A percentile compares a stretch with the other conserved stretches of the same genome.
These are phyloP conservation scores for Zaprionus lachaisei DNA, from an alignment of 1,140 invertebrate genomes.

Conservation along the genomic window DNA sequence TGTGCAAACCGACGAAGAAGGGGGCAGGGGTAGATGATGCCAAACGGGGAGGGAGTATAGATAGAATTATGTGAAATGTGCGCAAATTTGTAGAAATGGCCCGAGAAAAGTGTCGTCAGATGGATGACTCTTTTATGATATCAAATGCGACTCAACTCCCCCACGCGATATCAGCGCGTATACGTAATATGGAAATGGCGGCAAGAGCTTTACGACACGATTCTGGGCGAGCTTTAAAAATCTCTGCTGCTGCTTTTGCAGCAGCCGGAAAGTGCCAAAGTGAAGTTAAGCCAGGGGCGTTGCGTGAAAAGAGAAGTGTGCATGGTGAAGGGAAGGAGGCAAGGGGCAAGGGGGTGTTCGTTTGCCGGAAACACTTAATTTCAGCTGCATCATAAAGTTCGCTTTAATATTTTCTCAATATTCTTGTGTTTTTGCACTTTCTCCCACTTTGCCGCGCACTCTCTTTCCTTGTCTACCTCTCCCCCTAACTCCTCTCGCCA, in stretches of 20 bases:
- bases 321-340: background rate
- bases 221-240: slow-evolving; percentile 17
- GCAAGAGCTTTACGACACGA: slow-evolving; percentile 22
- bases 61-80: slow-evolving; percentile 56
- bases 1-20: slow-evolving; percentile 43
- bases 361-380: slow-evolving; percentile 35
- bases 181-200: slow-evolving; percentile 11
- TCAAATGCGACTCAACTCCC: slow-evolving; percentile 18
- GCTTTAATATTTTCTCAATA: slow-evolving; percentile 13
- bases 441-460: background rate
- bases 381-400: slow-evolving; percentile 41
- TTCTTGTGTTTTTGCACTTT: background rate
- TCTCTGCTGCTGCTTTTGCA: background rate
- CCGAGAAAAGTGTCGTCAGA: slow-evolving; percentile 46
- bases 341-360: background rate
- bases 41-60: slow-evolving; percentile 18
- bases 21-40: background rate
- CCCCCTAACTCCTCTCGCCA: too few relatives aligned
- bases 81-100: slow-evolving; percentile 48
- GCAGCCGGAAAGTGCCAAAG: slow-evolving; percentile 3
- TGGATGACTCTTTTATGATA: slow-evolving; percentile 48
- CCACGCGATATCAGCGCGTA: background rate
- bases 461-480: background rate
- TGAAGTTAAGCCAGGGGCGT: background rate
- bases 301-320: too few relatives aligned